Evolutionary conservation across 2,797 vertebrate species (phyloP), one percentile per base, ranked within the genome.

Genomic region (Propithecus perrieri): DNA sequence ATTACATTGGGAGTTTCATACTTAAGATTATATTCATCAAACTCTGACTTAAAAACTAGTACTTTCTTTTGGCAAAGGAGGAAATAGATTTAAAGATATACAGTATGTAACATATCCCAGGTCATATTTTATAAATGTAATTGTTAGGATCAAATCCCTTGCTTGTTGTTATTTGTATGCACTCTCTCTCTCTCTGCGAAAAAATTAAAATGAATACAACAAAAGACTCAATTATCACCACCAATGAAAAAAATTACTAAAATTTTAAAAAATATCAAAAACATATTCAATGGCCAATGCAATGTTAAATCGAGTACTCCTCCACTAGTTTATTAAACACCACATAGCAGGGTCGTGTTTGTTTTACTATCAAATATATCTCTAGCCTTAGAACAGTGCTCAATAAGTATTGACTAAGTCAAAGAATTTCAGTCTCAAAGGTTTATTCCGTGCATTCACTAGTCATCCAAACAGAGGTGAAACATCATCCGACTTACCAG

Each of bases 351-450:
- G 0, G 2, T 69, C 15, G 5, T 94, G 26, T 89, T 85, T 95
- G 84, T 96, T 97, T 89, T 81, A n/a, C 38, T 71, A 9, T 80
- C 61, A 89, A 81, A 85, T 78, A n/a, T 65, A 89, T 69, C 30
- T 30, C 18, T 53, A 59, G 15, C 14, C 28, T 79, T 95, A 71
- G 28, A 93, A 91, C 2, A 43, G 28, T 48, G 67, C 61, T 94
- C 4, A 75, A 11, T 80, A 89, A 83, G 11, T 89, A 89, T 87
- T 76, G 38, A 91, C 59, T 20, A 22, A 69, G 2, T 78, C 53
- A 87, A 11, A 96, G n/a, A 79, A 78, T 83, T 92, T 92, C 38
- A 74, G 41, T 80, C 55, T 85, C n/a, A 18, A 65, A 83, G 83
- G 10, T 15, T 50, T 91, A 33, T 61, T 61, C 80, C 55, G 4